Evolutionary conservation across 1,140 invertebrate species (phyloP), one percentile per base, ranked within the genome.

Genomic region (Zophobas atratus): DNA sequence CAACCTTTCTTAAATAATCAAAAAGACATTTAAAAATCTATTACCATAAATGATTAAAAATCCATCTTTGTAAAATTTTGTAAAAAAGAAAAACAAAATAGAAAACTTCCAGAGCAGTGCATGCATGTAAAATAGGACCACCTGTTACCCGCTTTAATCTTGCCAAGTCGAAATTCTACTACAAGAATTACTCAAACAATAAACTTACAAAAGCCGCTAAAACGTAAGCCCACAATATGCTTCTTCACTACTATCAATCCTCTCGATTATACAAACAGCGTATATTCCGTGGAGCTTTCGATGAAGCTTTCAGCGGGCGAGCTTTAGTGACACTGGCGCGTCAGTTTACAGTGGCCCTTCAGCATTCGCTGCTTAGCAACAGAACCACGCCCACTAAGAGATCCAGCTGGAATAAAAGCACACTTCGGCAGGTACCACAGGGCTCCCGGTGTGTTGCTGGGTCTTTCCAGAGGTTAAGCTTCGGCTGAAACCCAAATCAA

Each of bases 351-450:
- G 63, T 80, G 74, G 76, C 79, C 79, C 76, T 75, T 80, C 79
- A 80, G 70, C 60, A 63, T 77, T 67, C 71, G 79, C 63, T 78
- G 79, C 79, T 78, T 77, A 78, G 79, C 79, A 80, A 80, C 79
- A 78, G 71, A 71, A 80, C 79, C 79, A 77, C 79, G 79, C 79
- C 79, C 70, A 80, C 79, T 38, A 34, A 56, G 75, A 79, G 63
- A 80, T 77, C 70, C 57, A 53, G 57, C 75, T 55, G 57, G 75
- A 70, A 76, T 48, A 70, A 41, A 67, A 60, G 56, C 60, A 67
- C 60, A 43, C 39, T 67, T 67, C 39, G 60, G 39, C 60, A 67
- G 60, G 60, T 67, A 67, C 60, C 36, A 60, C 55, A 60, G 60
- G 2, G 49, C 4, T 20, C n/a, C 49, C 20, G 20, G 20, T 20